Conservation (phyloP, 1,140 invertebrate genomes). For the Trachymyrmex cornetzi region DNA sequence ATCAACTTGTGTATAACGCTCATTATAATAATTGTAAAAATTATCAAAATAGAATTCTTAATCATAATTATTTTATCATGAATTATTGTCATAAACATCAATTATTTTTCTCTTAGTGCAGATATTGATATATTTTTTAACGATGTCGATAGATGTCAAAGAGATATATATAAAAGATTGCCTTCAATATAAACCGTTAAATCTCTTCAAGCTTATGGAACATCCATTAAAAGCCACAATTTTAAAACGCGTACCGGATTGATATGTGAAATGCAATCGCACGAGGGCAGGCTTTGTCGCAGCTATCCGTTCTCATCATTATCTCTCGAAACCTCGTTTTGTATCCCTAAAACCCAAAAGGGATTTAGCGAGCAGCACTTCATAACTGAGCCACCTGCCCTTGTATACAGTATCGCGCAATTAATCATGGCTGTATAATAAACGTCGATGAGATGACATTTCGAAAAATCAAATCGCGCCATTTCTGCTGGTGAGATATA, state of each 20-base stretch:
- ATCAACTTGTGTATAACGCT: too few relatives aligned
- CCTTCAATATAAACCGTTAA: not conserved
- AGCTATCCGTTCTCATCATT: constrained; percentile 35
- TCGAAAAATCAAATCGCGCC: constrained; percentile 39
- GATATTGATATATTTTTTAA: not conserved
- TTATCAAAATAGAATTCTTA: too few relatives aligned
- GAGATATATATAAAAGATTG: not conserved
- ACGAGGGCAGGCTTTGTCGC: constrained; percentile 28
- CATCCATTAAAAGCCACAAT: constrained; percentile 41
- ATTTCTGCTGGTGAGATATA: constrained; percentile 27
- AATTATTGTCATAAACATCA: too few relatives aligned
- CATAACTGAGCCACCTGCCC: constrained; percentile 44
- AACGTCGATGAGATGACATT: constrained; percentile 45
- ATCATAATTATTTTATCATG: too few relatives aligned
- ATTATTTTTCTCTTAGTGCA: too few relatives aligned
- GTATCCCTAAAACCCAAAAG: constrained; percentile 40
- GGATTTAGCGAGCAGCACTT: constrained; percentile 46
- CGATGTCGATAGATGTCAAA: constrained; percentile 4
- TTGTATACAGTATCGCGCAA: constrained; percentile 10
- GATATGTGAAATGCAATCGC: constrained; percentile 52
- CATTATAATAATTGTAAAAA: too few relatives aligned
- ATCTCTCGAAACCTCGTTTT: constrained; percentile 25
- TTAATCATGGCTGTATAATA: constrained; percentile 42
- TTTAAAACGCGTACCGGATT: constrained; percentile 41
- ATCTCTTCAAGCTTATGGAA: not conserved